Percentiles rank a stretch among this genome's conserved stretches.
Conservation (phyloP, 1,140 invertebrate genomes). For the Sinonovacula constricta region DNA sequence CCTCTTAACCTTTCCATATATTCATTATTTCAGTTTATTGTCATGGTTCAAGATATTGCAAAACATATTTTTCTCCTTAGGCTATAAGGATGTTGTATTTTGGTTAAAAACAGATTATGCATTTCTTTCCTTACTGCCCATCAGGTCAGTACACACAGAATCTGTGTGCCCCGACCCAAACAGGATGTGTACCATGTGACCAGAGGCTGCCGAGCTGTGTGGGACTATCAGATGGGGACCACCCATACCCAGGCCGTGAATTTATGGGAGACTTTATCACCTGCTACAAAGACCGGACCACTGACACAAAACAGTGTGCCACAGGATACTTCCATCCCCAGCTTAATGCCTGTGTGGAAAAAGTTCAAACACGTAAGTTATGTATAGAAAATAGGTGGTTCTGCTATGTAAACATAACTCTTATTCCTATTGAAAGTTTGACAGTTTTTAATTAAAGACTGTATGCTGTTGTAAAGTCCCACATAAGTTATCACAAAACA, state of each 20-base stretch:
- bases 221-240: constrained; percentile 58
- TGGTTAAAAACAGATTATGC: background rate
- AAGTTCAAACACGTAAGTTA: constrained; percentile 17
- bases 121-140: background rate
- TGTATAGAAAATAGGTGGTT: background rate
- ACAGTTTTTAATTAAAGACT: background rate
- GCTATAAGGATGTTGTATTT: background rate
- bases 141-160: constrained; percentile 64
- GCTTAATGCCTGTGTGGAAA: constrained; percentile 29
- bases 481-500: background rate
- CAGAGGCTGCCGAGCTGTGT: constrained; percentile 61
- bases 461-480: background rate
- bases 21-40: background rate
- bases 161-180: constrained; percentile 46
- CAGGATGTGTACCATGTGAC: constrained; percentile 55
- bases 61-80: background rate
- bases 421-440: background rate
- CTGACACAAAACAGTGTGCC: constrained; percentile 24
- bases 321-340: constrained; percentile 51
- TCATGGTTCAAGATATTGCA: constrained; percentile 3
- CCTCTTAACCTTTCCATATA: background rate
- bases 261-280: constrained; percentile 59
- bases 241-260: constrained; percentile 53
- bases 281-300: constrained; percentile 59
- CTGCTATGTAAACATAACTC: background rate